These are phyloP conservation scores for Drosophila nigricruria DNA, from an alignment of 2,888 invertebrate species.

Conservation along the genomic window DNA sequence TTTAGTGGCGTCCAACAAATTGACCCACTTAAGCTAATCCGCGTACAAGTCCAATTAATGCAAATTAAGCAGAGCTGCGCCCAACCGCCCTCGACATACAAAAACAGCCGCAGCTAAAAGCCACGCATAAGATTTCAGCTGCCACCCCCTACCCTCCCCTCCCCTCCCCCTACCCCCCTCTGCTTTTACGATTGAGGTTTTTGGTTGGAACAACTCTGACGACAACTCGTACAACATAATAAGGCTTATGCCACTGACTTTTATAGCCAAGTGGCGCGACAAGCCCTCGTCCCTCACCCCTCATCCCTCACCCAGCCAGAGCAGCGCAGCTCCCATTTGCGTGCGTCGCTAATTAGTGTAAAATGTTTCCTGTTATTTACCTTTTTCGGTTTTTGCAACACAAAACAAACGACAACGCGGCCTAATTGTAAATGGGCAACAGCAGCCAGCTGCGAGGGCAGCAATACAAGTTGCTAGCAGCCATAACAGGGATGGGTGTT, in stretches of 20 bases:
- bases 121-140: slow-evolving; percentile 46
- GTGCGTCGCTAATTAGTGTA: slow-evolving; percentile 80
- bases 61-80: slow-evolving; percentile 48
- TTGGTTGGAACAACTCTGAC: slow-evolving; percentile 51
- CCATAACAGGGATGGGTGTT: neutral
- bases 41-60: slow-evolving; percentile 58
- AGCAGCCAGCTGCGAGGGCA: slow-evolving; percentile 22
- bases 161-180: no score
- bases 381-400: slow-evolving; percentile 73
- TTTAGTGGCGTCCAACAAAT: slow-evolving; percentile 29
- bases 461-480: neutral
- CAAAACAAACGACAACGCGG: slow-evolving; percentile 56
- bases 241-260: slow-evolving; percentile 77
- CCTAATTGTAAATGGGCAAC: slow-evolving; percentile 65
- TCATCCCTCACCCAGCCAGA: neutral
- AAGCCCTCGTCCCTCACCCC: neutral
- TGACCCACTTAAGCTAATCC: slow-evolving; percentile 46
- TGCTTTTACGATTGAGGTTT: slow-evolving; percentile 37
- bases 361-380: slow-evolving; percentile 81
- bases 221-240: slow-evolving; percentile 74
- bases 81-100: neutral
- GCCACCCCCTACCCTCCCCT: neutral
- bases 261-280: slow-evolving; percentile 60
- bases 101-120: slow-evolving; percentile 30
- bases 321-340: slow-evolving; percentile 63